Percentiles rank a stretch among this genome's conserved stretches.
Evolutionary conservation across 2,113 vertebrate species (phyloP).

Genomic region (Aspiorhynchus laticeps): DNA sequence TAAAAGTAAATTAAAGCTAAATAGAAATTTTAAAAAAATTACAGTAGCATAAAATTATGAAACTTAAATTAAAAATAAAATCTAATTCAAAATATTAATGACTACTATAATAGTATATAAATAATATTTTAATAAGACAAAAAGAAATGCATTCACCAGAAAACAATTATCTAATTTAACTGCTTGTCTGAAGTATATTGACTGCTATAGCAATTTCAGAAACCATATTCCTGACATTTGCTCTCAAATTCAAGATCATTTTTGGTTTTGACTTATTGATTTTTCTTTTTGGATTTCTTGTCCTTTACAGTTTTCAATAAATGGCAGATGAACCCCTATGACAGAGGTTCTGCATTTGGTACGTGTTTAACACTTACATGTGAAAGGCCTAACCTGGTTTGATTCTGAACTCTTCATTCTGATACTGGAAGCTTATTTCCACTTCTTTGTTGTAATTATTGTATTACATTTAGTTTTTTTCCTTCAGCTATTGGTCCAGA

Average conservation of each 20-base stretch:
- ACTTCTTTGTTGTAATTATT: background rate
- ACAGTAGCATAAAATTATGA: background rate
- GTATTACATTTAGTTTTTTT: background rate
- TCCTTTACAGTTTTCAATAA: constrained; percentile 88
- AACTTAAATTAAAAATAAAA: background rate
- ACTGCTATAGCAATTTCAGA: background rate
- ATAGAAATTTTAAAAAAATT: background rate
- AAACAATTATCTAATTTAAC: background rate
- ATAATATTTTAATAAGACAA: background rate
- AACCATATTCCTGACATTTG: background rate
- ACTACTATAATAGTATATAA: background rate
- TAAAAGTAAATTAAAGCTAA: background rate
- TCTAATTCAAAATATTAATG: background rate
- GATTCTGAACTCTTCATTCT: background rate
- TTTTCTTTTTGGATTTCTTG: background rate
- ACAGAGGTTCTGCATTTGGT: constrained; percentile 95
- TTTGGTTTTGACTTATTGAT: background rate
- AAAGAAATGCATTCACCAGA: background rate
- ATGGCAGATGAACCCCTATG: constrained; percentile 99
- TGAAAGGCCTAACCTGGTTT: background rate
- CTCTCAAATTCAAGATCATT: background rate
- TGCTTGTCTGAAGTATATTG: background rate
- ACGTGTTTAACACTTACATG: constrained; percentile 63
- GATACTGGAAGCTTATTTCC: background rate
- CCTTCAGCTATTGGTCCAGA: constrained; percentile 90